Evolutionary conservation across 2,797 vertebrate species (phyloP).

Genomic region (Acridotheres tristis): DNA sequence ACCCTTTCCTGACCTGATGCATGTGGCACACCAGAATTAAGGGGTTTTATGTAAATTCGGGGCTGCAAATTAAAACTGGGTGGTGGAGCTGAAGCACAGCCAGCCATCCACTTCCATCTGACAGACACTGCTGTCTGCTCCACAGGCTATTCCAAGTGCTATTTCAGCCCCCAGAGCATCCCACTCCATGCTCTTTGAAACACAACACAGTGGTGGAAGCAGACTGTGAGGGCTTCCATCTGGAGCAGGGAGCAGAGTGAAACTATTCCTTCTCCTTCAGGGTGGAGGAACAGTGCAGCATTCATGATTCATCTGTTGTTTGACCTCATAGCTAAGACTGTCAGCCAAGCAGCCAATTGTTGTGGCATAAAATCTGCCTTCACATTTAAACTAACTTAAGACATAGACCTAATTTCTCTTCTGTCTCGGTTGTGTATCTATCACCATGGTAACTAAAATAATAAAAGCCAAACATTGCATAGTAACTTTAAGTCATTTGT

Average conservation of each 20-base stretch:
- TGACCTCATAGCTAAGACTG: slow-evolving; percentile 38
- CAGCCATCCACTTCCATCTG: background rate
- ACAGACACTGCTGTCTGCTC: background rate
- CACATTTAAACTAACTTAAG: slow-evolving; percentile 39
- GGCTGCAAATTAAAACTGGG: background rate
- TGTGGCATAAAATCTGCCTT: slow-evolving; percentile 49
- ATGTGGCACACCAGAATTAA: background rate
- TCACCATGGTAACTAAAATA: slow-evolving; percentile 19
- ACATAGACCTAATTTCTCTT: slow-evolving; percentile 40
- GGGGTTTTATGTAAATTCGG: background rate
- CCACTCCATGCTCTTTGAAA: background rate
- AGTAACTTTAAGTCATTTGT: slow-evolving; percentile 50
- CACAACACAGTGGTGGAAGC: background rate
- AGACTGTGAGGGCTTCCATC: slow-evolving; percentile 1
- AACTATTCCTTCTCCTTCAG: slow-evolving; percentile 23
- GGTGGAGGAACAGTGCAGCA: slow-evolving; percentile 30
- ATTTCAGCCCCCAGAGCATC: background rate
- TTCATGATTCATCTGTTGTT: slow-evolving; percentile 41
- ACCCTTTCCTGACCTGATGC: background rate
- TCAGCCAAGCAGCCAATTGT: slow-evolving; percentile 32
- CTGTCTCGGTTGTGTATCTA: slow-evolving; percentile 14
- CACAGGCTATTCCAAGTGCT: background rate
- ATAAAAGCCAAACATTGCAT: slow-evolving; percentile 41
- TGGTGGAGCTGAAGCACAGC: background rate
- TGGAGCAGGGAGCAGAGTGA: background rate